phyloP scores from a whole-genome alignment of 2,797 vertebrate genomes.

The Poecilia wingei region DNA sequence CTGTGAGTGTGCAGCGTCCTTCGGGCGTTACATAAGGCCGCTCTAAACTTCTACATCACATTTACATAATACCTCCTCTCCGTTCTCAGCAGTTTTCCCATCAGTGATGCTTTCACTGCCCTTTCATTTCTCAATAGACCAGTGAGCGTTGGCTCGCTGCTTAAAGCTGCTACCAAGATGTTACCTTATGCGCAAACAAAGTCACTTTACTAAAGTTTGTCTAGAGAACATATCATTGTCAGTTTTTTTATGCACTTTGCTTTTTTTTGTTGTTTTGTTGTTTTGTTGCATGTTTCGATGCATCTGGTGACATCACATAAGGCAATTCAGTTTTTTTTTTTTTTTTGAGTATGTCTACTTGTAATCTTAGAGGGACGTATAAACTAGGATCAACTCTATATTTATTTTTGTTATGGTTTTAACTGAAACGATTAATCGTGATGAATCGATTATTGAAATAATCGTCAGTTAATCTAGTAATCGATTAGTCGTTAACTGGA shows the following conservation, averaged over 20 bases:
- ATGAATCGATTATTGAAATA: no score
- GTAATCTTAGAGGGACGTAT: not conserved
- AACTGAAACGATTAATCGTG: no score
- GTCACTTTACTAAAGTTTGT: not conserved
- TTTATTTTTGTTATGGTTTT: not conserved
- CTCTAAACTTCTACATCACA: not conserved
- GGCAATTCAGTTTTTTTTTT: not conserved
- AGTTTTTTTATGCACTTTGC: not conserved
- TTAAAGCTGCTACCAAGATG: not conserved
- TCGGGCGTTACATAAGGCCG: not conserved
- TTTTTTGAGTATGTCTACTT: not conserved
- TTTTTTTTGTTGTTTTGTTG: not conserved
- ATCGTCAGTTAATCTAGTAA: no score
- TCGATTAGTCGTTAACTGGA: no score
- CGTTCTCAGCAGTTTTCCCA: not conserved
- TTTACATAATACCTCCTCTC: slow-evolving; percentile 1
- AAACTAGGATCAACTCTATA: not conserved
- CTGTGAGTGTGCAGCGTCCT: slow-evolving; percentile 85
- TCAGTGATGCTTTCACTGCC: not conserved
- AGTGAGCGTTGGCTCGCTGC: not conserved
- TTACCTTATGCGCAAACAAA: not conserved
- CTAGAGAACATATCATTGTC: not conserved
- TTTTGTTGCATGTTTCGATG: not conserved
- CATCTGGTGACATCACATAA: not conserved
- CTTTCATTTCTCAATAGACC: not conserved